Evolutionary conservation across 2,888 invertebrate genomes (phyloP).

Genomic region (Nomada hirtipes): DNA sequence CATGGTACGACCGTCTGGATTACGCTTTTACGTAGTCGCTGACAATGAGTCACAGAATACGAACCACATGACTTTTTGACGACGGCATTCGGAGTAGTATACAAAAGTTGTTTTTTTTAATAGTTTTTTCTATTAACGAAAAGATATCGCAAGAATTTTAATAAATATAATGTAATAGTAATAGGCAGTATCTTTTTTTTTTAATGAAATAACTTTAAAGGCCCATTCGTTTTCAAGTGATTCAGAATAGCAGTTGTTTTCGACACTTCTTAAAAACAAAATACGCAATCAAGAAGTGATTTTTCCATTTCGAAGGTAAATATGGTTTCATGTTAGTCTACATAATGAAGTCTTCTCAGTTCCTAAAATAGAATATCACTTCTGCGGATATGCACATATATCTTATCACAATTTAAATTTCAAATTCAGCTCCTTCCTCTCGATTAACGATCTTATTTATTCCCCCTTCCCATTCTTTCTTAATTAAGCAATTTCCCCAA

Average conservation of each 20-base stretch:
- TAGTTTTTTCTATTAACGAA: neutral
- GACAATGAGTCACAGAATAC: neutral
- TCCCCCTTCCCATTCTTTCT: neutral
- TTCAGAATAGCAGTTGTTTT: too few species aligned
- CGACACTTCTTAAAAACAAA: too few species aligned
- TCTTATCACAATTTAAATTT: neutral
- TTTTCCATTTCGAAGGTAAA: too few species aligned
- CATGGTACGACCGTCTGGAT: conserved; percentile 17
- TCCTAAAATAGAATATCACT: neutral
- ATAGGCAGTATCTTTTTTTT: too few species aligned
- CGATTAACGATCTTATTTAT: too few species aligned
- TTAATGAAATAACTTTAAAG: too few species aligned
- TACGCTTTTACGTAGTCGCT: neutral
- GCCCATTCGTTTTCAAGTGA: too few species aligned
- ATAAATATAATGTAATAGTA: too few species aligned
- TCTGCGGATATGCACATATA: neutral
- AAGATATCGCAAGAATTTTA: too few species aligned
- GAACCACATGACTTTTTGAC: neutral
- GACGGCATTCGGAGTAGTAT: neutral
- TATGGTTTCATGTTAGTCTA: neutral
- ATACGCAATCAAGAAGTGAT: too few species aligned
- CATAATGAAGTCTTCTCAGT: neutral
- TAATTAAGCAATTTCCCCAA: neutral
- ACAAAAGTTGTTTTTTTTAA: neutral
- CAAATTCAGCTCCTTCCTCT: neutral